These are phyloP conservation scores for Calameuta filiformis DNA, from an alignment of 2,888 invertebrate genomes.

Conservation along the genomic window DNA sequence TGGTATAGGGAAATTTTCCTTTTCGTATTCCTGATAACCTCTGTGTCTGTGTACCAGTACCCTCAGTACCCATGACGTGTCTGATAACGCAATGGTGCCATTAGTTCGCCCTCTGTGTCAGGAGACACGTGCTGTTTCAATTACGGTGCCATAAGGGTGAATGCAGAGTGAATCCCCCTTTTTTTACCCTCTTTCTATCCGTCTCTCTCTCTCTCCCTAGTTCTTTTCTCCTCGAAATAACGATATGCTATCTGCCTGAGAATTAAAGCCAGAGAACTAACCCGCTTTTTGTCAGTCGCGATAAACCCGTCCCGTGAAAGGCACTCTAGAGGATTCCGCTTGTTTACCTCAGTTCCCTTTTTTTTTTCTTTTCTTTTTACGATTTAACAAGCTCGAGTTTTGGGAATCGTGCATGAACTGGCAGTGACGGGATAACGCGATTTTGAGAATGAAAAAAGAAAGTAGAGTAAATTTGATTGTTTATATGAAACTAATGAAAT, in stretches of 20 bases:
- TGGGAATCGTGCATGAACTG: background rate
- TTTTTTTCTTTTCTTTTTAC: background rate
- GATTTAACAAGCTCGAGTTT: background rate
- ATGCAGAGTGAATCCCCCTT: slow-evolving; percentile 4
- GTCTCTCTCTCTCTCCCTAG: background rate
- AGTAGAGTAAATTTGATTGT: background rate
- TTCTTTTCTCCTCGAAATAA: slow-evolving; percentile 19
- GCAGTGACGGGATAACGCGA: background rate
- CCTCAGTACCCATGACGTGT: slow-evolving; percentile 27
- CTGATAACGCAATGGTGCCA: slow-evolving; percentile 47
- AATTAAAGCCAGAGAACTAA: background rate
- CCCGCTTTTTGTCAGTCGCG: background rate
- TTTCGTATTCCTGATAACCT: slow-evolving; percentile 1
- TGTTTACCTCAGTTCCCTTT: background rate
- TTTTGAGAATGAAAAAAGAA: background rate
- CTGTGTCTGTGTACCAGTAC: background rate
- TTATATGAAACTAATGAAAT: background rate
- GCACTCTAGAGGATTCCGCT: background rate
- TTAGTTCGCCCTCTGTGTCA: slow-evolving; percentile 43
- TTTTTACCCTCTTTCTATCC: background rate
- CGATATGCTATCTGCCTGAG: slow-evolving; percentile 14
- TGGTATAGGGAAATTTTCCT: background rate
- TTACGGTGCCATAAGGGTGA: slow-evolving; percentile 37
- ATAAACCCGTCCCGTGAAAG: background rate
- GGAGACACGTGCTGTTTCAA: slow-evolving; percentile 53